A percentile compares a stretch with the other conserved stretches of the same genome.
phyloP scores from a whole-genome alignment of 2,797 vertebrate genomes.

The Bryconaethiops microstoma region DNA sequence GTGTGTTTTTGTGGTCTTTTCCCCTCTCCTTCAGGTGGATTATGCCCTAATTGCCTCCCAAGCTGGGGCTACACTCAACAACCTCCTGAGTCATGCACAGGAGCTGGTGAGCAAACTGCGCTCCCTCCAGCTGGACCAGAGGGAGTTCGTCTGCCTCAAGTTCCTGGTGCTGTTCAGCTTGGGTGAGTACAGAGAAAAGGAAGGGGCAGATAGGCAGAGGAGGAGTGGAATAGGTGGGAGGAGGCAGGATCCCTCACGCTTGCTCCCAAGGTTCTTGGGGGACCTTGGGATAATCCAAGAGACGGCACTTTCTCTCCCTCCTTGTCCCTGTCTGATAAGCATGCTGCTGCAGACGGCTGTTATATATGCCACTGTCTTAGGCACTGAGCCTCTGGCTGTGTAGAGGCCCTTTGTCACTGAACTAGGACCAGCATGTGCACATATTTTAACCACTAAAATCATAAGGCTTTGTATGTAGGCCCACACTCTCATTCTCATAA shows the following conservation, averaged over 20 bases:
- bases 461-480: background rate
- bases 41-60: constrained; percentile 91
- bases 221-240: constrained; percentile 21
- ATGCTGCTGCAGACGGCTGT: constrained; percentile 24
- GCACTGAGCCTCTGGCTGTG: background rate
- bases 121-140: constrained; percentile 93
- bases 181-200: constrained; percentile 79
- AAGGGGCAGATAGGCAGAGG: constrained; percentile 30
- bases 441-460: background rate
- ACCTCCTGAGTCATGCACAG: constrained; percentile 93
- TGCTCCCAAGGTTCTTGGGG: constrained; percentile 54
- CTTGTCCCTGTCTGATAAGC: constrained; percentile 40
- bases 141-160: constrained; percentile 98
- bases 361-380: constrained; percentile 31
- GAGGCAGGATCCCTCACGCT: constrained; percentile 39
- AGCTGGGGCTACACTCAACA: constrained; percentile 94
- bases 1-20: constrained; percentile 19
- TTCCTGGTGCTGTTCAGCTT: constrained; percentile 98
- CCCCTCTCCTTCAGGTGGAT: constrained; percentile 86
- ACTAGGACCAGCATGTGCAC: background rate
- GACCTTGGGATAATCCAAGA: constrained; percentile 52
- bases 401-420: background rate
- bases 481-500: background rate
- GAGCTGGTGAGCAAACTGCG: constrained; percentile 93
- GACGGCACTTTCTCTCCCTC: constrained; percentile 12